phyloP scores from a whole-genome alignment of 2,888 invertebrate species.

The Coelinius sp. region DNA sequence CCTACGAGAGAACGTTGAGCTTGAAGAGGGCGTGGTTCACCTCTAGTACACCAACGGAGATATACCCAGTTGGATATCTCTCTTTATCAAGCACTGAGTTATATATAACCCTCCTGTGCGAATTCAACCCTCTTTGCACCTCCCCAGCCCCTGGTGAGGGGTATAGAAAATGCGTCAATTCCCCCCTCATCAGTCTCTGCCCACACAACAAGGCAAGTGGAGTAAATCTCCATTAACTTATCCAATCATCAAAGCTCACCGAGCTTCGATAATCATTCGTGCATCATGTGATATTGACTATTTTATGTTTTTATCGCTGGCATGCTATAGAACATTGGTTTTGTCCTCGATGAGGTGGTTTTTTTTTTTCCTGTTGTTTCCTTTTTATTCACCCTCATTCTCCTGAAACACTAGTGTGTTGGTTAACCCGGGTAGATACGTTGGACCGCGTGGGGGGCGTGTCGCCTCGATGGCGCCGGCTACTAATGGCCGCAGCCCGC shows the following conservation, averaged over 20 bases:
- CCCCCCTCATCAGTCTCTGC: constrained; percentile 26
- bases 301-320: background rate
- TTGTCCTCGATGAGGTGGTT: constrained; percentile 10
- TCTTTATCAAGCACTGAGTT: constrained; percentile 53
- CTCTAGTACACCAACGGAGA: constrained; percentile 65
- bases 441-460: constrained; percentile 68
- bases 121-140: constrained; percentile 47
- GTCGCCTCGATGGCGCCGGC: constrained; percentile 71
- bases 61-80: constrained; percentile 55
- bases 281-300: background rate
- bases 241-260: constrained; percentile 1
- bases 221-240: background rate
- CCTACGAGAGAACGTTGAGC: constrained; percentile 61
- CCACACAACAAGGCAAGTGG: background rate
- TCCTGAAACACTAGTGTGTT: constrained; percentile 38
- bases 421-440: constrained; percentile 51
- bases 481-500: constrained; percentile 71
- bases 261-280: background rate
- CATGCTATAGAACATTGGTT: background rate
- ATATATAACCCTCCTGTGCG: constrained; percentile 16
- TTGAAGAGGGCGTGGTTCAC: constrained; percentile 67
- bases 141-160: constrained; percentile 7
- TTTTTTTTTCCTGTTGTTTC: background rate
- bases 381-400: background rate
- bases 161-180: constrained; percentile 23